A percentile compares a stretch with the other conserved stretches of the same genome.
phyloP scores from a whole-genome alignment of 1,140 invertebrate species.

The Bombyx mandarina region DNA sequence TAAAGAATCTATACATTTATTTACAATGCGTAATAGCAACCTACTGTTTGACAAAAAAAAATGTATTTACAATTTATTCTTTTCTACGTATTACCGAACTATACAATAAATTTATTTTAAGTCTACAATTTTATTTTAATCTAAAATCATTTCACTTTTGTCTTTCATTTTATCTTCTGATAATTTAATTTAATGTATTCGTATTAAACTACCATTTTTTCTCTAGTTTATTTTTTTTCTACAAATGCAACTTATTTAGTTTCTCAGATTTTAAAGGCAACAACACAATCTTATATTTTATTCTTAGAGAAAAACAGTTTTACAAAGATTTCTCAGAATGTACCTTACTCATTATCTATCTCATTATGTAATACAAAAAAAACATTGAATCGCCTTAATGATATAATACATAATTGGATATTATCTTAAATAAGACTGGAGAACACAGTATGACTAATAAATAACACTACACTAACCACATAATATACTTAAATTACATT shows the following conservation, averaged over 20 bases:
- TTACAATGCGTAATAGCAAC: no score
- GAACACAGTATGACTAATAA: background rate
- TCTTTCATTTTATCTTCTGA: constrained; percentile 44
- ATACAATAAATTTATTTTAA: no score
- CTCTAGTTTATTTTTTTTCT: no score
- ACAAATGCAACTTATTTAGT: constrained; percentile 7
- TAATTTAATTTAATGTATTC: no score
- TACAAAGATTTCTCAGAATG: background rate
- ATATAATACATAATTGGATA: background rate
- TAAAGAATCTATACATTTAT: no score
- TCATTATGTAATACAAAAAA: background rate
- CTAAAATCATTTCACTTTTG: constrained; percentile 58
- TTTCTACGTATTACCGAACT: no score
- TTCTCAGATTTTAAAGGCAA: background rate
- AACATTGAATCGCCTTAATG: background rate
- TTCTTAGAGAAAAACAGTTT: background rate
- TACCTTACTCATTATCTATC: background rate
- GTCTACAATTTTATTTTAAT: constrained; percentile 4
- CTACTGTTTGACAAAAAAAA: no score
- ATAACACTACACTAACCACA: background rate
- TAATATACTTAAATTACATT: background rate
- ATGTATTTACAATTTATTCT: no score
- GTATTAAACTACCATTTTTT: no score
- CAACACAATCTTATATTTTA: background rate
- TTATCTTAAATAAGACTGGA: background rate